These are phyloP conservation scores for Mormyrops boulengeri DNA, from an alignment of 2,797 vertebrate species.

Conservation along the genomic window DNA sequence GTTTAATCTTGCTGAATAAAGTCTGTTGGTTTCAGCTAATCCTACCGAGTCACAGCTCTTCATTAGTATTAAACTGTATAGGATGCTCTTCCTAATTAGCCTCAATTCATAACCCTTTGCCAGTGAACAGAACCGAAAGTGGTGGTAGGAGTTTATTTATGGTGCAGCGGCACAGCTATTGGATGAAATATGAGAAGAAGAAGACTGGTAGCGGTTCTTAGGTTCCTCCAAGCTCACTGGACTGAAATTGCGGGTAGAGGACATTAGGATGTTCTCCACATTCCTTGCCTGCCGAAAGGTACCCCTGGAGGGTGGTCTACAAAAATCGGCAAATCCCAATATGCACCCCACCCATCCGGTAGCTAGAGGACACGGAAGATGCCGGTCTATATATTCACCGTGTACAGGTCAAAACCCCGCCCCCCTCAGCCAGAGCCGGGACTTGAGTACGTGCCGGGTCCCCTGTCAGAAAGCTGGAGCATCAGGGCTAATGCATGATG, in stretches of 20 bases:
- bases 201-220: background rate
- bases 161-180: background rate
- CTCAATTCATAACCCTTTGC: background rate
- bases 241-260: background rate
- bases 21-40: background rate
- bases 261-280: background rate
- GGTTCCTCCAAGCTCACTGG: background rate
- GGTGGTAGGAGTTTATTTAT: background rate
- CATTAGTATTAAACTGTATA: background rate
- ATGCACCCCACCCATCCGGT: background rate
- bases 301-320: background rate
- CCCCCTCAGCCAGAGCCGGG: background rate
- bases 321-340: background rate
- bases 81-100: background rate
- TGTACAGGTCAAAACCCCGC: background rate
- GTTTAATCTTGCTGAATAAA: background rate
- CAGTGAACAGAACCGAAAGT: background rate
- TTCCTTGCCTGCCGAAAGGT: too few species aligned
- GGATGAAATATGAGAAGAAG: background rate
- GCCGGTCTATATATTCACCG: background rate
- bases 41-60: background rate
- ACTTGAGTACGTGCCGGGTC: background rate
- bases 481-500: constrained; percentile 28
- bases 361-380: background rate
- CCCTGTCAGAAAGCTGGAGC: constrained; percentile 22